Base-by-base conservation (phyloP, 2,888 invertebrate species). In the Dasypolia templi region DNA sequence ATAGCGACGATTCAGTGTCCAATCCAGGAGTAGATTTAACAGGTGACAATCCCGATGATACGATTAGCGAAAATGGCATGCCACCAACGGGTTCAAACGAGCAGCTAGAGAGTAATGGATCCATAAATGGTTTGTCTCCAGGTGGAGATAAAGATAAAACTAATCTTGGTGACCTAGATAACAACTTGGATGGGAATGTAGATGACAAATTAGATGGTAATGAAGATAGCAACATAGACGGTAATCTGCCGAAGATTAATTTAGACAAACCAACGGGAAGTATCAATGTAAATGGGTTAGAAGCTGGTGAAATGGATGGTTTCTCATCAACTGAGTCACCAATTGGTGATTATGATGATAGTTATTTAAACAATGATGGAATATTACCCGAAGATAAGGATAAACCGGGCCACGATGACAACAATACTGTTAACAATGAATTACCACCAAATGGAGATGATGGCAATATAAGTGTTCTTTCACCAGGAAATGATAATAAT, bases 311-410 rank as follows among this genome's bases (percentile, higher is more conserved):
- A 9, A n/a, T n/a, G 22, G n/a, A 53, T 29, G 29, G 19, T 35
- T 58, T 9, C 3, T 29, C 26, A 6, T 72, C 46, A 42, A 46
- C 22, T 53, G 35, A 55, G 12, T 42, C 26, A 51, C 26, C 42
- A 35, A 44, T 26, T 35, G 26, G 32, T 2, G 14, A 66, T 26
- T 0, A 63, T 19, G 72, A 53, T 59, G 39, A 59, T 29, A 49
- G 29, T 35, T 75, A 77, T 68, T 68, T 77, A 58, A 79, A 51
- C n/a, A 29, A 46, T 58, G 19, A 58, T 49, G 58, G 26, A 49
- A 32, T 12, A 0, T 44, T 71, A 55, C 42, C 49, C 12, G 14
- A 79, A 51, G n/a, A 51, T 29, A 56, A 62, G n/a, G 26, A 53
- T 42, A 42, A 69, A 6, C 7, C 32, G 2, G 32, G 26, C 3